A percentile compares a stretch with the other conserved stretches of the same genome.
Evolutionary conservation across 2,797 vertebrate genomes (phyloP).

Genomic region (Xenentodon cancila): DNA sequence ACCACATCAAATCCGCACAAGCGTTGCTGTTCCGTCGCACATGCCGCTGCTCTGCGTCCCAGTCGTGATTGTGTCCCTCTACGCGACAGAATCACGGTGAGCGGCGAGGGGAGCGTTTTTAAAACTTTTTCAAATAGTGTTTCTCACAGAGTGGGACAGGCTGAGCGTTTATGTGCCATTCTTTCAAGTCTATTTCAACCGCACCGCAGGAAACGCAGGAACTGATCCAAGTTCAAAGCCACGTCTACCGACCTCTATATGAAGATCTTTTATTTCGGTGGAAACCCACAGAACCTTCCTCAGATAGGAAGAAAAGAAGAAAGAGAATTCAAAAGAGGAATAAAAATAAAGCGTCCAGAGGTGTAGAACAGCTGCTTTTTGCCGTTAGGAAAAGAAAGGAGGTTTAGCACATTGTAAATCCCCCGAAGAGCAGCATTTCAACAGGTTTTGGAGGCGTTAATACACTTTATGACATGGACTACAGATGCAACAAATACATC

Average conservation of each 20-base stretch:
- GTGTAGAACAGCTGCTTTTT: slow-evolving; percentile 62
- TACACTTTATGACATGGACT: not conserved
- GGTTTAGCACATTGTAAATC: slow-evolving; percentile 51
- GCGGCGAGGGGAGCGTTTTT: slow-evolving; percentile 59
- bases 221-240: slow-evolving; percentile 99
- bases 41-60: slow-evolving; percentile 33
- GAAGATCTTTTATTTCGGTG: slow-evolving; percentile 90
- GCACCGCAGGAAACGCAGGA: slow-evolving; percentile 92
- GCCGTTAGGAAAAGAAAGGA: slow-evolving; percentile 52
- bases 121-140: slow-evolving; percentile 57
- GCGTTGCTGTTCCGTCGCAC: slow-evolving; percentile 34
- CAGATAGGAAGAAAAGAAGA: slow-evolving; percentile 67
- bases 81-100: slow-evolving; percentile 45
- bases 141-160: slow-evolving; percentile 72
- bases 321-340: slow-evolving; percentile 43
- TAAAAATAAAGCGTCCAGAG: slow-evolving; percentile 56
- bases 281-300: slow-evolving; percentile 80
- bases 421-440: slow-evolving; percentile 76
- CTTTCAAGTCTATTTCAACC: slow-evolving; percentile 82
- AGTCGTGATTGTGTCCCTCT: slow-evolving; percentile 57
- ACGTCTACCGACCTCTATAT: slow-evolving; percentile 88
- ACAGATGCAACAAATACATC: slow-evolving; percentile 29
- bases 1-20: slow-evolving; percentile 52
- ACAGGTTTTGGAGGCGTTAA: slow-evolving; percentile 78
- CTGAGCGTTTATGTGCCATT: slow-evolving; percentile 79